Evolutionary conservation across 2,797 vertebrate genomes (phyloP).

Genomic region (Myoxocephalus aenaeus): DNA sequence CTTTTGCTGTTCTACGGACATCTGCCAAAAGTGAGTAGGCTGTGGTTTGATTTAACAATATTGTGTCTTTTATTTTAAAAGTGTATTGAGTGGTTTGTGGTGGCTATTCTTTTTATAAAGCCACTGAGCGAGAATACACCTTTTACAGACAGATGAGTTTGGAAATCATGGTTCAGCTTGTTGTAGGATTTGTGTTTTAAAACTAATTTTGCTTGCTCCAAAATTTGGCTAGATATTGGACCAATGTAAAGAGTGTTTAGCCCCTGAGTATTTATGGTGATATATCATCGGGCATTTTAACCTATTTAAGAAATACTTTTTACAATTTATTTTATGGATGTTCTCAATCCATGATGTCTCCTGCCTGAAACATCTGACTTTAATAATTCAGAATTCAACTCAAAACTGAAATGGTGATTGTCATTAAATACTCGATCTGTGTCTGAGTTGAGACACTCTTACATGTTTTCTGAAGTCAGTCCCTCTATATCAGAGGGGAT

Average conservation of each 20-base stretch:
- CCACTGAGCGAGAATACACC: not conserved
- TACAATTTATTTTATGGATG: not conserved
- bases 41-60: not conserved
- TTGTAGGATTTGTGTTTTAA: not conserved
- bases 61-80: not conserved
- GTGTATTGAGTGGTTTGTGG: not conserved
- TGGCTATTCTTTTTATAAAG: not conserved
- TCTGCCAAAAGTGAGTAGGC: constrained; percentile 66
- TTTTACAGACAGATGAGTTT: not conserved
- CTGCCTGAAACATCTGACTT: not conserved
- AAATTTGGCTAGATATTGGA: not conserved
- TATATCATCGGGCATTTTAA: not conserved
- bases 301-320: not conserved
- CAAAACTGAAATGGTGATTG: not conserved
- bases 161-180: not conserved
- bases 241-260: not conserved
- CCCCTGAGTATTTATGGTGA: not conserved
- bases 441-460: not conserved
- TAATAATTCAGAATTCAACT: not conserved
- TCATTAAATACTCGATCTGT: not conserved
- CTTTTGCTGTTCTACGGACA: constrained; percentile 57
- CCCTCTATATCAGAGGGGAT: not conserved
- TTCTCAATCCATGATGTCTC: not conserved
- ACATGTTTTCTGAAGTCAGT: not conserved
- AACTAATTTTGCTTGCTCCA: not conserved